Base-by-base conservation (phyloP, 2,888 invertebrate species). In the Cephonodes hylas region DNA sequence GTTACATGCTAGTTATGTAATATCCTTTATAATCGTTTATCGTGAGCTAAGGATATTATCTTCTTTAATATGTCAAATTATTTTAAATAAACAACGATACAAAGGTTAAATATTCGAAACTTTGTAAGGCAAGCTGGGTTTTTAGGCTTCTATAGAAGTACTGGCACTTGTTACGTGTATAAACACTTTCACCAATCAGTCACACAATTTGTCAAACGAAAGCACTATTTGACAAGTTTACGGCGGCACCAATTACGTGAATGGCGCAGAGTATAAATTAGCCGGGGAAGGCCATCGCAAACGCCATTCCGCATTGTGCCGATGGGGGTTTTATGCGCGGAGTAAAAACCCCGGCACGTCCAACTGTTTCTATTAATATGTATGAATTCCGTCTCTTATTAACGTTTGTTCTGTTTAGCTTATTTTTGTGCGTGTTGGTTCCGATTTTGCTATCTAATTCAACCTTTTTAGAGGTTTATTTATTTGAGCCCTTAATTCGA, bases 331-430 rank as follows among this genome's bases (percentile, higher is more conserved):
- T 84, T 84, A 83, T 79, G 75, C 70, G 65, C 53, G 70, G 74
- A 75, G 85, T 86, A 86, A 86, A 86, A 84, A 69, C 64, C 76
- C 27, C 63, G 71, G 72, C 84, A 81, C 86, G 85, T 82, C 76
- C 65, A 70, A 64, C 71, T 56, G 61, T 65, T 66, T 80, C 6
- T 15, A 83, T 86, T 84, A 85, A 86, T 87, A 86, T 88, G 42
- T 42, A 59, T 59, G 59, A 18, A 44, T 15, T 58, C 58, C 44
- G 48, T 22, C 23, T 42, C 23, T 23, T 42, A 42, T 58, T 42
- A 58, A 38, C 15, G 58, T 53, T 31, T 31, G 53, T 53, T 8
- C 15, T 31, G 27, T 23, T 48, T 27, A 15, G 1, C 15, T 10
- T 18, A 18, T 18, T 44, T 10, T 27, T 31, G 18, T 31, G 1